Evolutionary conservation across 1,140 invertebrate species (phyloP), one percentile per base, ranked within the genome.

Genomic region (Delia radicum): DNA sequence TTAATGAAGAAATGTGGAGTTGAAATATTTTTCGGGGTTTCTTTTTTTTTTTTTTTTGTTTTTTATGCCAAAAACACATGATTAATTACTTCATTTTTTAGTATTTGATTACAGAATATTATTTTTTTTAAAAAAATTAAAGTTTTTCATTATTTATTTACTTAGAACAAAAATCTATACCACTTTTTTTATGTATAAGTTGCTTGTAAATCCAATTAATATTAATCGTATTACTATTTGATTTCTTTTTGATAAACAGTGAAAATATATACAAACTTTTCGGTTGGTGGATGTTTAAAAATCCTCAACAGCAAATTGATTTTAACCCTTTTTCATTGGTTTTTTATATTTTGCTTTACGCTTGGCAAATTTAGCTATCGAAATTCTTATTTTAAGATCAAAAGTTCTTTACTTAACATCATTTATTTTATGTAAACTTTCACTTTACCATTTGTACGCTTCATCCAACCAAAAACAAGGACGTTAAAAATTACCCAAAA

Each of bases 381-480:
- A 55, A 55, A 18, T 4, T 55, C 31, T 37, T 27, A 67, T 67
- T 69, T 69, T 69, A 33, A 37, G 65, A 69, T 37, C 65, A 69
- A 69, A 69, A 69, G 65, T 69, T 69, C 29, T 69, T 33, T 31
- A 26, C 65, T 69, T 69, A 69, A 37, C 65, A 69, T 69, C 29
- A 69, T 69, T 69, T 37, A 69, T 69, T 69, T 69, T 69, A 33
- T 24, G 65, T 37, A 69, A 69, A 69, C 65, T 69, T 69, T 69
- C 29, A 69, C 65, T 69, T 69, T 33, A 3, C 29, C 63, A 67
- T 31, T 31, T 67, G 62, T 67, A 55, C 21, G n/a, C 65, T 24
- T n/a, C n/a, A 55, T 28, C 18, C 29, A 69, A 33, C 29, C 29
- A 69, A 21, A 31, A 67, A 67, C 63, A 33, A 69, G 65, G 65